These are phyloP conservation scores for Oreochromis spilurus DNA, from an alignment of 2,113 vertebrate species.

Conservation along the genomic window DNA sequence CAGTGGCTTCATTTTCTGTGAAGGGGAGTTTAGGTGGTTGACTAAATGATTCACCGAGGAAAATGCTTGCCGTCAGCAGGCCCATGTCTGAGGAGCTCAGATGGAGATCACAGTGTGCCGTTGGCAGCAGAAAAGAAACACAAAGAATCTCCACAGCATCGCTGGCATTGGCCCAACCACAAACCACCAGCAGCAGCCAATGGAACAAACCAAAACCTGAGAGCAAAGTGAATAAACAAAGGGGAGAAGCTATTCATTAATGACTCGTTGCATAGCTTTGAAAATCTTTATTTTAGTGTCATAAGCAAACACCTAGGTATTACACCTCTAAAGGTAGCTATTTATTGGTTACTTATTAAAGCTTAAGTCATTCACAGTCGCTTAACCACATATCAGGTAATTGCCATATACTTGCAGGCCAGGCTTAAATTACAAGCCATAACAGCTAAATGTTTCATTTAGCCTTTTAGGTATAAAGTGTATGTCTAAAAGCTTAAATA, in stretches of 20 bases:
- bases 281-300: not conserved
- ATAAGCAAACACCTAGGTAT: not conserved
- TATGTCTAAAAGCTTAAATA: not conserved
- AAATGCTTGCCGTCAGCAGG: slow-evolving; percentile 73
- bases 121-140: slow-evolving; percentile 75
- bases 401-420: not conserved
- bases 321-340: not conserved
- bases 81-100: slow-evolving; percentile 73
- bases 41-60: slow-evolving; percentile 58
- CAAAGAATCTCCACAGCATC: slow-evolving; percentile 75
- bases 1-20: not conserved
- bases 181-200: slow-evolving; percentile 64
- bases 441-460: not conserved
- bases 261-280: not conserved
- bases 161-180: slow-evolving; percentile 77
- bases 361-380: not conserved
- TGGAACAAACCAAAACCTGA: slow-evolving; percentile 74
- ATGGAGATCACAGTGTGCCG: slow-evolving; percentile 61
- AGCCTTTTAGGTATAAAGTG: not conserved
- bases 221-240: not conserved
- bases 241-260: not conserved
- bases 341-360: not conserved
- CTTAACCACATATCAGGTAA: not conserved
- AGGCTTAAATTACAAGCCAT: not conserved
- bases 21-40: not conserved